Conservation (phyloP, 2,888 invertebrate species). For the Nymphalis c-album region DNA sequence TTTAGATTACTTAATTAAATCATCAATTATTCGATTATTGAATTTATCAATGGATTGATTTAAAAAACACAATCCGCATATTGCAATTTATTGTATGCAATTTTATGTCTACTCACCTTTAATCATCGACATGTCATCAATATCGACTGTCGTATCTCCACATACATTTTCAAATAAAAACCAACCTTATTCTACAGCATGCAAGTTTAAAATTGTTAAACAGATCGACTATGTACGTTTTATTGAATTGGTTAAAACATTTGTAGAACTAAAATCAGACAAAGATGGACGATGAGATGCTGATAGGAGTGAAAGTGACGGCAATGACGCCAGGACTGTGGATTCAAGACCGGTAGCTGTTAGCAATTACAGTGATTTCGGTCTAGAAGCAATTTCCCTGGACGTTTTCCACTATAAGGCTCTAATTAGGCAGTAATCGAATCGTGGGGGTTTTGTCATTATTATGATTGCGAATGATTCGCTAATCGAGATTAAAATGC, state of each 20-base stretch:
- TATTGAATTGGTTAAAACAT: slow-evolving; percentile 28
- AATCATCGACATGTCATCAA: slow-evolving; percentile 41
- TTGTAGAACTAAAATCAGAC: slow-evolving; percentile 43
- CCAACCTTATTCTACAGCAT: background rate
- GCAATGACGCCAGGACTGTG: slow-evolving; percentile 58
- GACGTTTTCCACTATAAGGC: slow-evolving; percentile 63
- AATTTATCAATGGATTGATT: slow-evolving; percentile 10
- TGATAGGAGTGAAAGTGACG: slow-evolving; percentile 55
- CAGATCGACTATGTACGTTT: slow-evolving; percentile 5
- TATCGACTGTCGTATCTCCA: slow-evolving; percentile 33
- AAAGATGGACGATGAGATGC: slow-evolving; percentile 44
- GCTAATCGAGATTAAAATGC: slow-evolving; percentile 57
- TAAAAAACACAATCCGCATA: slow-evolving; percentile 3
- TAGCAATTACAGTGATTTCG: slow-evolving; percentile 70
- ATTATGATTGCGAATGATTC: slow-evolving; percentile 67
- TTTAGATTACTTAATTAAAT: background rate
- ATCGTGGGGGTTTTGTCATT: slow-evolving; percentile 67
- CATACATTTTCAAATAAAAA: background rate
- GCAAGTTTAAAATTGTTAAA: slow-evolving; percentile 25
- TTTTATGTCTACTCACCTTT: slow-evolving; percentile 37
- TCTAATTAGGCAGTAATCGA: slow-evolving; percentile 77
- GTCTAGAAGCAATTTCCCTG: slow-evolving; percentile 65
- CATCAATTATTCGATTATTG: background rate
- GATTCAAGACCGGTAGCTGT: slow-evolving; percentile 73
- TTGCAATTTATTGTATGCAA: slow-evolving; percentile 16